Base-by-base conservation (phyloP, 2,113 vertebrate genomes). In the Sphaerodactylus townsendi region DNA sequence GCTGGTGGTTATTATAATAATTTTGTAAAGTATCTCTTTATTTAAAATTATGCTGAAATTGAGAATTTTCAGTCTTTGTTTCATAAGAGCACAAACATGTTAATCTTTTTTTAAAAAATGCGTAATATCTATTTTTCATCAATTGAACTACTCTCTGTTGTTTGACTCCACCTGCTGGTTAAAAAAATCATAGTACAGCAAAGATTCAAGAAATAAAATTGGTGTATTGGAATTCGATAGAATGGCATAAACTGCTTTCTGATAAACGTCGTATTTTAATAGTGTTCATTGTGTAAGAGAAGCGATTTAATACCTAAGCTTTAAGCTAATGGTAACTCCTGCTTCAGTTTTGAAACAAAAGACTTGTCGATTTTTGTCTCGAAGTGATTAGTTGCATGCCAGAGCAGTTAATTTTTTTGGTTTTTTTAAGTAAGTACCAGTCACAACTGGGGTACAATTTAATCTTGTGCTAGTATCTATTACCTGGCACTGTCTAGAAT, bases 81-180 rank as follows among this genome's bases (percentile, higher is more conserved):
- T n/a, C 33, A 10, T 17, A 35, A 53, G 28, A 30, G 6, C 5
- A 44, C 21, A 11, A 33, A 35, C 33, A 15, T 83, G 25, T 4
- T n/a, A 62, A 71, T 30, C 37, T 21, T 56, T 46, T 53, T 59
- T 30, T 35, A 2, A 23, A n/a, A n/a, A 56, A 56, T 56, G 19
- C 1, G 10, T 30, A 2, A 28, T 39, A 37, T 15, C 10, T 28
- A 21, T 59, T 59, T 39, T 76, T 6, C 25, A 25, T 30, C 10
- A 33, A 13, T 30, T 48, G 6, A 35, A 65, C 64, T 64, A 15
- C 44, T 64, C 25, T 37, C 73, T 90, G 89, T 73, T 88, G 53
- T 0, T 0, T 91, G 74, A 83, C 92, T 87, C 91, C 92, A 90
- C 75, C 92, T 93, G 81, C 89, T 94, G 92, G 89, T 88, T 28